These are phyloP conservation scores for Sebastes hopkinsi DNA, from an alignment of 2,797 vertebrate species.

Conservation along the genomic window DNA sequence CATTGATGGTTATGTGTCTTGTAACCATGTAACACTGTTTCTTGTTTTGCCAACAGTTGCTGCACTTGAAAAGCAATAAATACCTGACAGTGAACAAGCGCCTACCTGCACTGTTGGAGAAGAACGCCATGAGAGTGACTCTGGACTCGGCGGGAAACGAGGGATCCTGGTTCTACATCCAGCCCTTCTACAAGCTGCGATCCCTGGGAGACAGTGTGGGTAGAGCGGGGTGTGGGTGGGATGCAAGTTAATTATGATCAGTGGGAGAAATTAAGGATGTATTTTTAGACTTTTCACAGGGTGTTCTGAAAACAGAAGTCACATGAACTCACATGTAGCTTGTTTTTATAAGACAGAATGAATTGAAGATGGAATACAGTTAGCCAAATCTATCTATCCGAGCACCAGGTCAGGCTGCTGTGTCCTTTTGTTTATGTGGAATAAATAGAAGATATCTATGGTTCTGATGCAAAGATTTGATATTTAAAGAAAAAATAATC, in stretches of 20 bases:
- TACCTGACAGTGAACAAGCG: slow-evolving; percentile 99
- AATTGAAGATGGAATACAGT: not conserved
- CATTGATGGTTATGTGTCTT: not conserved
- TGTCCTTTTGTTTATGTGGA: not conserved
- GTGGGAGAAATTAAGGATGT: slow-evolving; percentile 2
- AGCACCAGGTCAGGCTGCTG: not conserved
- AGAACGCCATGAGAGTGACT: slow-evolving; percentile 98
- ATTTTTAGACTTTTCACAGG: slow-evolving; percentile 38
- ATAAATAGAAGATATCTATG: not conserved
- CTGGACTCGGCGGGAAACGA: slow-evolving; percentile 97
- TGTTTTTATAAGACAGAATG: not conserved
- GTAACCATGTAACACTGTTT: not conserved
- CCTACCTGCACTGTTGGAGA: slow-evolving; percentile 95
- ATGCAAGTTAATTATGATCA: slow-evolving; percentile 40
- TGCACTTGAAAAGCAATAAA: slow-evolving; percentile 99
- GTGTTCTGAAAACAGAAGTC: slow-evolving; percentile 13
- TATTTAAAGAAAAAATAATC: too few species aligned
- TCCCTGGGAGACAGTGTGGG: slow-evolving; percentile 96
- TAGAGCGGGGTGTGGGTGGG: slow-evolving; percentile 59
- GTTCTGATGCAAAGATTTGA: too few species aligned
- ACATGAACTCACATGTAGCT: not conserved
- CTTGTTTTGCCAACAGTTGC: slow-evolving; percentile 80
- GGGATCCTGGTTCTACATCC: slow-evolving; percentile 99
- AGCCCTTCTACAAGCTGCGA: slow-evolving; percentile 97
- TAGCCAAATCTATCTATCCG: too few species aligned